Base-by-base conservation (phyloP, 1,140 invertebrate species). In the Rhagoletis pomonella region DNA sequence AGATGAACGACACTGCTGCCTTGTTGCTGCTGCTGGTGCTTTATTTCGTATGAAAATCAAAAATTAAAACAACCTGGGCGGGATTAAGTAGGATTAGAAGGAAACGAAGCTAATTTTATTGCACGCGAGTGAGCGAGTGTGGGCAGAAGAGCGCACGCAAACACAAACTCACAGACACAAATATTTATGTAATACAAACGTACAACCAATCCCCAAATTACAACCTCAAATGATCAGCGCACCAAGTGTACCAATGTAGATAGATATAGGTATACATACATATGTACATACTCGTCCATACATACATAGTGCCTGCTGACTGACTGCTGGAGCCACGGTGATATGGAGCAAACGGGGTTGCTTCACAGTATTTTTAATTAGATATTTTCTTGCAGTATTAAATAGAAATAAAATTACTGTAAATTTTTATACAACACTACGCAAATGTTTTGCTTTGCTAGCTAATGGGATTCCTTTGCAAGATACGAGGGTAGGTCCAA, bases 21-120 rank as follows among this genome's bases (percentile, higher is more conserved):
- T 1, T 29, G 17, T 64, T 85, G 19, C 19, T 42, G 29, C 19
- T 85, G 59, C 29, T 62, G 9, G 12, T 62, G 85, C 39, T 62
- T 62, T 64, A 62, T 39, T 86, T 65, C 85, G 62, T 86, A 87
- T 87, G 86, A 69, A 87, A 87, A 87, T 87, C 86, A 87, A 87
- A 87, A 87, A 87, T 87, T 65, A 87, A 87, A 87, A 47, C 65
- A 77, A 73, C 86, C 55, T 73, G 86, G 65, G 58, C 67, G 89
- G 91, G 90, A 90, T 91, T 91, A 91, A 91, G 90, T 91, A 87
- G 90, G 91, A 91, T 91, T 91, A 91, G 87, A 90, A 89, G 64
- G 50, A 87, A 69, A 87, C 50, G 62, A 87, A 69, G 47, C 64
- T 67, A 87, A 67, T 87, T 87, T 81, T 81, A 81, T 81, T 29